These are phyloP conservation scores for Plebejus argus DNA, from an alignment of 2,888 invertebrate genomes.

Conservation along the genomic window DNA sequence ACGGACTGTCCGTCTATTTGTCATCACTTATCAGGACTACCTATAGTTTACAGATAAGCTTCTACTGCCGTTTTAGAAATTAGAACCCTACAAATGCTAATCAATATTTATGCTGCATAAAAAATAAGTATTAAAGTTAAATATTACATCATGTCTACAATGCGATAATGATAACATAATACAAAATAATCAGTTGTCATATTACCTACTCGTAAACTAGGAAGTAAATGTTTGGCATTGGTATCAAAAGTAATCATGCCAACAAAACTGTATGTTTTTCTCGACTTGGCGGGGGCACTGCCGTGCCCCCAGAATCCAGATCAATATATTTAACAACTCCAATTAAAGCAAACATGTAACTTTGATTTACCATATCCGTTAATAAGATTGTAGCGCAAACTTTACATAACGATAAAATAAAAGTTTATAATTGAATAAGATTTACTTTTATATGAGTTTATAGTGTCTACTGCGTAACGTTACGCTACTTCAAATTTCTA, in stretches of 20 bases:
- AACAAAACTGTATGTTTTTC: too few relatives aligned
- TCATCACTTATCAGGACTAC: too few relatives aligned
- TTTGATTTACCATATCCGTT: background rate
- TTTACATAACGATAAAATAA: background rate
- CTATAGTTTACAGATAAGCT: too few relatives aligned
- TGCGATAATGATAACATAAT: background rate
- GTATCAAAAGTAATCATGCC: background rate
- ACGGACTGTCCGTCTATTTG: too few relatives aligned
- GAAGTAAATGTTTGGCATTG: background rate
- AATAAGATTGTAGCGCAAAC: background rate
- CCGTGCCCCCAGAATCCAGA: too few relatives aligned
- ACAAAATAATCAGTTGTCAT: background rate
- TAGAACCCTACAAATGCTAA: too few relatives aligned
- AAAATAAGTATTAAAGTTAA: too few relatives aligned
- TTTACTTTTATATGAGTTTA: background rate
- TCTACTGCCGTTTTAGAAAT: too few relatives aligned
- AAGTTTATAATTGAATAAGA: background rate
- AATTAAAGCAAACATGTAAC: background rate
- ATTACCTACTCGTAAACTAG: constrained; percentile 4
- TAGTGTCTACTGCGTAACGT: background rate
- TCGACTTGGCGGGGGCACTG: too few relatives aligned
- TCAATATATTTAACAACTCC: background rate
- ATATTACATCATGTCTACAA: background rate
- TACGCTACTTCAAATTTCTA: background rate
- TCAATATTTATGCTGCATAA: too few relatives aligned